A percentile compares a stretch with the other conserved stretches of the same genome.
These are phyloP conservation scores for Sesia bembeciformis DNA, from an alignment of 2,888 invertebrate species.

Conservation along the genomic window DNA sequence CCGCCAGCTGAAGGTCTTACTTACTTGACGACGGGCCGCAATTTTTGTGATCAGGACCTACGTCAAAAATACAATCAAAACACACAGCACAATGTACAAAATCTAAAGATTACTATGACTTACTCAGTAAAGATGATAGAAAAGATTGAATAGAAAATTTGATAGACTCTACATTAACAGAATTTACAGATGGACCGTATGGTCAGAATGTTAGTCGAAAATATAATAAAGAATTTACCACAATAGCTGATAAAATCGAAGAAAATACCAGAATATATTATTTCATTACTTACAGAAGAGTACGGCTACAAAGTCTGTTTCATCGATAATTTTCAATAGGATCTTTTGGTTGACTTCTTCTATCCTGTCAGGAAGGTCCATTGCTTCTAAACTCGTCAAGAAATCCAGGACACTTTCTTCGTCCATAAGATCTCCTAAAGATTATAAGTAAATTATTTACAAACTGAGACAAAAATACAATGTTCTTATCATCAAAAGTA, in stretches of 20 bases:
- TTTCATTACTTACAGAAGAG: slow-evolving; percentile 89
- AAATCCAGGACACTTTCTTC: slow-evolving; percentile 95
- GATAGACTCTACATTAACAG: slow-evolving; percentile 40
- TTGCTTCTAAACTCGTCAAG: slow-evolving; percentile 93
- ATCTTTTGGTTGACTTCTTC: slow-evolving; percentile 96
- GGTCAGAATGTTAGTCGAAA: slow-evolving; percentile 52
- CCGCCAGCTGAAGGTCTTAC: slow-evolving; percentile 62
- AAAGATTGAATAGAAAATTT: slow-evolving; percentile 29
- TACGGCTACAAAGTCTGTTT: slow-evolving; percentile 93
- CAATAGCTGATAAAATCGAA: slow-evolving; percentile 47
- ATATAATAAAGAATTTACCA: slow-evolving; percentile 40
- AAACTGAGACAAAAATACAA: neutral
- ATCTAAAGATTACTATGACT: slow-evolving; percentile 28
- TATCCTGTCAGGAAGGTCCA: slow-evolving; percentile 95
- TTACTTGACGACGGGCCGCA: slow-evolving; percentile 73
- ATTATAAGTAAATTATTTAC: slow-evolving; percentile 3
- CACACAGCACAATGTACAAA: slow-evolving; percentile 61
- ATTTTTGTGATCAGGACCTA: slow-evolving; percentile 74
- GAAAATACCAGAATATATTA: slow-evolving; percentile 29
- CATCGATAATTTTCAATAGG: slow-evolving; percentile 90
- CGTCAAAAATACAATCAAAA: slow-evolving; percentile 70
- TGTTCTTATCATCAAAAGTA: no score
- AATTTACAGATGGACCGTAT: slow-evolving; percentile 32
- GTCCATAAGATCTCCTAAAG: slow-evolving; percentile 93
- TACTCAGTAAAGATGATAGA: slow-evolving; percentile 31